phyloP scores from a whole-genome alignment of 2,113 vertebrate species.

The Oreotragus oreotragus region DNA sequence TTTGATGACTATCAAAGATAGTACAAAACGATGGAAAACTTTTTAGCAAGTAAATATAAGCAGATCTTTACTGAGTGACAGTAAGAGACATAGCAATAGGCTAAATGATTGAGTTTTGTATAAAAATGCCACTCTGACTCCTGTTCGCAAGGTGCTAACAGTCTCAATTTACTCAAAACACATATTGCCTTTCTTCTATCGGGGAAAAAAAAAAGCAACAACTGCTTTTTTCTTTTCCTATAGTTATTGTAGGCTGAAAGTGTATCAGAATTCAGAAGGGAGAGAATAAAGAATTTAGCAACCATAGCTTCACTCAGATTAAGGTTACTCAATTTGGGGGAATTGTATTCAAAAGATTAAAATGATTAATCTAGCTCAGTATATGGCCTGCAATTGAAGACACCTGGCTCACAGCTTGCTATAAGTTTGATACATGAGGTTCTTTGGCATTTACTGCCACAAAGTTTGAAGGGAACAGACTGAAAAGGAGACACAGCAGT shows the following conservation, averaged over 20 bases:
- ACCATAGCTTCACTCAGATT: background rate
- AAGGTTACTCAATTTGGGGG: background rate
- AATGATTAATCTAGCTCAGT: background rate
- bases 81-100: background rate
- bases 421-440: conserved; percentile 7
- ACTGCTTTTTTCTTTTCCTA: background rate
- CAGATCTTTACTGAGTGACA: background rate
- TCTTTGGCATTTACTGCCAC: background rate
- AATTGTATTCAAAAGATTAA: conserved; percentile 37
- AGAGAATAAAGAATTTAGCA: background rate
- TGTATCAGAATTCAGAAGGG: background rate
- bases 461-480: conserved; percentile 23
- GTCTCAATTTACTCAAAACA: background rate
- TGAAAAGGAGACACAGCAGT: conserved; percentile 24
- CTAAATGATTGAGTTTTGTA: background rate
- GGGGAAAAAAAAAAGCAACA: background rate
- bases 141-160: background rate
- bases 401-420: conserved; percentile 32
- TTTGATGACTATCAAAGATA: background rate
- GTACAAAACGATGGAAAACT: background rate
- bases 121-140: background rate
- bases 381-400: conserved; percentile 16
- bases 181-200: background rate
- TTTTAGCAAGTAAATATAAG: background rate
- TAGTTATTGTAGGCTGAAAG: background rate